Conservation (phyloP, 2,113 vertebrate species). For the Albula goreensis region DNA sequence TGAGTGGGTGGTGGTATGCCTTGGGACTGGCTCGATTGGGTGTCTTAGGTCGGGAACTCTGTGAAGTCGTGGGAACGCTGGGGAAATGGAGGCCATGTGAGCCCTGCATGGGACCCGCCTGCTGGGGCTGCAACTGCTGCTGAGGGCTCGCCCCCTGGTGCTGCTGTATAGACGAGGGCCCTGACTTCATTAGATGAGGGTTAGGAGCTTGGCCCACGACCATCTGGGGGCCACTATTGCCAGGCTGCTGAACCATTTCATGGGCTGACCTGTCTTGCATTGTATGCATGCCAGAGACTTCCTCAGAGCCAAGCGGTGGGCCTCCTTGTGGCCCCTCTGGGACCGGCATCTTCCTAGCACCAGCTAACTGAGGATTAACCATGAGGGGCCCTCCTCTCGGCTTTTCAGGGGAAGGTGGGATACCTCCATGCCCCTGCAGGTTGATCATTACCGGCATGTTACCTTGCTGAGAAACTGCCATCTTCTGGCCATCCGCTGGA, state of each 20-base stretch:
- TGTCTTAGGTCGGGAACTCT: conserved; percentile 93
- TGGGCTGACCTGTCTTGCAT: conserved; percentile 63
- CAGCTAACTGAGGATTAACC: conserved; percentile 79
- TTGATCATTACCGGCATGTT: conserved; percentile 91
- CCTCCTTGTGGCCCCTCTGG: conserved; percentile 81
- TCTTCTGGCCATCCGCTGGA: conserved; percentile 79
- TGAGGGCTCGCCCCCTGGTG: conserved; percentile 88
- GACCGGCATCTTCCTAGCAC: conserved; percentile 85
- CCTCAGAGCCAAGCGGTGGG: conserved; percentile 77
- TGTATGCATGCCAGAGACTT: conserved; percentile 57
- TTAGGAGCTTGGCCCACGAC: conserved; percentile 78
- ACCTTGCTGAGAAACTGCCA: conserved; percentile 82
- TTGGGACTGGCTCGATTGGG: conserved; percentile 95
- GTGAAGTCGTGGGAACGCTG: conserved; percentile 84
- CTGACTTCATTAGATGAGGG: conserved; percentile 86
- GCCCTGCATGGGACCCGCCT: conserved; percentile 74
- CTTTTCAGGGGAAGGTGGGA: conserved; percentile 92
- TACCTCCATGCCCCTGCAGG: conserved; percentile 82
- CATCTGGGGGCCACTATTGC: conserved; percentile 83
- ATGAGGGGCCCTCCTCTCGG: conserved; percentile 82
- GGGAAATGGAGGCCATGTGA: conserved; percentile 85
- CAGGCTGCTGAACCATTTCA: conserved; percentile 71
- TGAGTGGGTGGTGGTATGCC: conserved; percentile 94
- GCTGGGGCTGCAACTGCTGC: conserved; percentile 76
- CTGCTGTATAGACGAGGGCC: conserved; percentile 77